These are phyloP conservation scores for Heliopora coerulea DNA, from an alignment of 92 coral and sea anemone species.

Conservation along the genomic window DNA sequence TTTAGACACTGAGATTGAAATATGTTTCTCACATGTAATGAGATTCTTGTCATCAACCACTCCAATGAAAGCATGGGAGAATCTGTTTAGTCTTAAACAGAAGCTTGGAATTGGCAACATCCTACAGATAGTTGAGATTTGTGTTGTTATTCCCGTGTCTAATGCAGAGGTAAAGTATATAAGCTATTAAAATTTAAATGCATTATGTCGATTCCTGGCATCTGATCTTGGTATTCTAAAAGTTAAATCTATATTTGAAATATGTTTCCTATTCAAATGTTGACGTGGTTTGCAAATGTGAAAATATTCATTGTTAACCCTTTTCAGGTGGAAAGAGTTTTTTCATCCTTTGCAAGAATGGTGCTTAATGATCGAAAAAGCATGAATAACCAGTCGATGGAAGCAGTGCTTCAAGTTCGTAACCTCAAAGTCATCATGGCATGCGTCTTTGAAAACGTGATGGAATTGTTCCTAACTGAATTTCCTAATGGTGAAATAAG, in stretches of 20 bases:
- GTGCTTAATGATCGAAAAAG: slow-evolving; percentile 30
- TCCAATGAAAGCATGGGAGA: slow-evolving; percentile 32
- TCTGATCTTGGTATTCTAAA: slow-evolving; percentile 26
- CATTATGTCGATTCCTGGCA: slow-evolving; percentile 18
- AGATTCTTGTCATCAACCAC: slow-evolving; percentile 31
- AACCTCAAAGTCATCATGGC: slow-evolving; percentile 21
- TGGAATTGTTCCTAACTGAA: slow-evolving; percentile 28
- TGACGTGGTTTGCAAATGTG: neutral
- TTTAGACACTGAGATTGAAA: slow-evolving; percentile 32
- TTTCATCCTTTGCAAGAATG: slow-evolving; percentile 33
- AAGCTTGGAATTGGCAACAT: slow-evolving; percentile 32
- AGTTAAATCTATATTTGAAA: slow-evolving; percentile 13
- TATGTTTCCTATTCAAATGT: slow-evolving; percentile 13
- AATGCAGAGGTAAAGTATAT: slow-evolving; percentile 26
- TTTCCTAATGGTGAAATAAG: slow-evolving; percentile 27
- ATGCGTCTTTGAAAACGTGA: slow-evolving; percentile 26
- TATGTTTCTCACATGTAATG: slow-evolving; percentile 23
- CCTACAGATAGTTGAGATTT: slow-evolving; percentile 26
- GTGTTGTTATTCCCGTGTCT: slow-evolving; percentile 29
- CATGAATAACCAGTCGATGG: slow-evolving; percentile 26
- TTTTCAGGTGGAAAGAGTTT: slow-evolving; percentile 33
- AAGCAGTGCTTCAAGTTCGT: slow-evolving; percentile 30
- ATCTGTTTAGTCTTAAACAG: slow-evolving; percentile 27
- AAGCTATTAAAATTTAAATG: slow-evolving; percentile 14
- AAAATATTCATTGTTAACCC: slow-evolving; percentile 10